Evolutionary conservation across 2,888 invertebrate species (phyloP).

Genomic region (Sinotaia quadrata): DNA sequence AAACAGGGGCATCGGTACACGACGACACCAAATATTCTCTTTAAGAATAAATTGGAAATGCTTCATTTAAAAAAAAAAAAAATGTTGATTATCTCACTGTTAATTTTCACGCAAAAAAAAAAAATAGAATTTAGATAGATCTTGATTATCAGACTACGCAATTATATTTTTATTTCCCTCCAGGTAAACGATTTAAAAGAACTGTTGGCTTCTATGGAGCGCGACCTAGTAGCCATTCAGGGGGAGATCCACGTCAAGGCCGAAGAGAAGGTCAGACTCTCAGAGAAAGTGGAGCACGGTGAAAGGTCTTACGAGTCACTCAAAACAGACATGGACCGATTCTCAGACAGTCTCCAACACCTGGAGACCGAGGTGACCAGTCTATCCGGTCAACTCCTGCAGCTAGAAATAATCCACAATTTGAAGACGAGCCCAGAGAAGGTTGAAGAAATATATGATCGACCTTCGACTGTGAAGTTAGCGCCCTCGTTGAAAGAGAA

Average conservation of each 20-base stretch:
- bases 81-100: too few species aligned
- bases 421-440: constrained; percentile 68
- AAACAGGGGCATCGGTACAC: too few species aligned
- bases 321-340: constrained; percentile 60
- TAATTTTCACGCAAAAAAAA: too few species aligned
- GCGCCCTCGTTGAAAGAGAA: constrained; percentile 68
- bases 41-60: too few species aligned
- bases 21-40: too few species aligned
- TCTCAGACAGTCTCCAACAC: constrained; percentile 58
- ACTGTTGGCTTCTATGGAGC: constrained; percentile 52
- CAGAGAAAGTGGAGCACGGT: constrained; percentile 56
- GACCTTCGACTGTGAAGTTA: constrained; percentile 65
- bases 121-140: too few species aligned
- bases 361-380: constrained; percentile 64
- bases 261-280: constrained; percentile 54
- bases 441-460: constrained; percentile 66
- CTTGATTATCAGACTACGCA: too few species aligned
- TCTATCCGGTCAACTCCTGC: constrained; percentile 58
- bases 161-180: background rate
- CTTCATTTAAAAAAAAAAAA: too few species aligned
- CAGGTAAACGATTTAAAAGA: constrained; percentile 61
- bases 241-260: constrained; percentile 58
- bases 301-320: constrained; percentile 58
- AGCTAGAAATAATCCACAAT: constrained; percentile 68
- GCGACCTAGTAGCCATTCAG: constrained; percentile 56